phyloP scores from a whole-genome alignment of 2,888 invertebrate genomes.

The Carpatolechia fugitivella region DNA sequence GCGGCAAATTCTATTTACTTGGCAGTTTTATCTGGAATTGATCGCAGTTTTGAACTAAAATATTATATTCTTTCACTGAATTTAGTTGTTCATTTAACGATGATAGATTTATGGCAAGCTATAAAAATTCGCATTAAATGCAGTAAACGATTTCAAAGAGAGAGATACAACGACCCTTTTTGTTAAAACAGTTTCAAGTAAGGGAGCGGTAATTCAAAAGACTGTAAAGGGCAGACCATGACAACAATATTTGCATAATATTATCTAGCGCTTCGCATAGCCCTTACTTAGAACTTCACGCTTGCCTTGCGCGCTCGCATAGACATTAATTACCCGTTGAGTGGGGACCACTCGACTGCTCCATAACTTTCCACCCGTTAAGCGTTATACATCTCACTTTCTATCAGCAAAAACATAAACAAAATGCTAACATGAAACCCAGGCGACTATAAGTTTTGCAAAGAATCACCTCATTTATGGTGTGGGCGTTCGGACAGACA shows the following conservation, averaged over 20 bases:
- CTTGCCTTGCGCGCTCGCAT: slow-evolving; percentile 4
- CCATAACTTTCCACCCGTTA: slow-evolving; percentile 13
- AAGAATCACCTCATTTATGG: slow-evolving; percentile 40
- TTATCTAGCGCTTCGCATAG: neutral
- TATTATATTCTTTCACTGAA: neutral
- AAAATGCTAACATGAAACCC: slow-evolving; percentile 1
- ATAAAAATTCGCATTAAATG: neutral
- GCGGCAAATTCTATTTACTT: neutral
- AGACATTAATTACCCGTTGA: slow-evolving; percentile 16
- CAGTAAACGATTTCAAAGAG: neutral
- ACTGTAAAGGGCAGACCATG: neutral
- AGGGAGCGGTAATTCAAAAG: neutral
- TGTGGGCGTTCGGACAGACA: slow-evolving; percentile 38
- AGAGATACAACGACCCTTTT: neutral
- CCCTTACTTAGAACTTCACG: slow-evolving; percentile 4
- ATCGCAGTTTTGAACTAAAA: neutral
- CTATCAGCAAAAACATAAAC: neutral
- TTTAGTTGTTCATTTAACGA: neutral
- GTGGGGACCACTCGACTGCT: slow-evolving; percentile 13
- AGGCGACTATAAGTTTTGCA: slow-evolving; percentile 23
- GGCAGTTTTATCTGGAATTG: neutral
- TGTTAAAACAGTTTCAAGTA: neutral
- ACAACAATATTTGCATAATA: slow-evolving; percentile 5
- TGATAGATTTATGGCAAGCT: neutral
- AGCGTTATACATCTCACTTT: slow-evolving; percentile 8